Conservation (phyloP, 2,888 invertebrate genomes). For the Monopis laevigella region DNA sequence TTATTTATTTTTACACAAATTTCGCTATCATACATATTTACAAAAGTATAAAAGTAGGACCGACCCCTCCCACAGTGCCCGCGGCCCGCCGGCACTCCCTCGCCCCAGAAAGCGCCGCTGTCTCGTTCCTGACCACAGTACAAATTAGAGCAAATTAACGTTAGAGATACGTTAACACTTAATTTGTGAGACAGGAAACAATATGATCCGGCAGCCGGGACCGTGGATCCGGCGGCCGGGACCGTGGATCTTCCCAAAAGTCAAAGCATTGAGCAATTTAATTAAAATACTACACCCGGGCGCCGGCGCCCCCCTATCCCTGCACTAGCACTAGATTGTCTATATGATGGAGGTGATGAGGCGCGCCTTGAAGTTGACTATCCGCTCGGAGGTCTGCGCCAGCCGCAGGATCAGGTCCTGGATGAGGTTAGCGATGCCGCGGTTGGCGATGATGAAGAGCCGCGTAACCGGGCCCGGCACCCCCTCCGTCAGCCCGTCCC, state of each 20-base stretch:
- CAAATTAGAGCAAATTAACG: too few species aligned
- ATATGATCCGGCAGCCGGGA: too few species aligned
- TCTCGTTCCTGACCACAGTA: too few species aligned
- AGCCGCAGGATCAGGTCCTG: constrained; percentile 84
- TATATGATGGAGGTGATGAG: constrained; percentile 90
- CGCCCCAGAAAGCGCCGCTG: too few species aligned
- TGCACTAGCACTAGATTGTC: neutral
- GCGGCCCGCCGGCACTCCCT: neutral
- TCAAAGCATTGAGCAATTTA: too few species aligned
- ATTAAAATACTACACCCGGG: too few species aligned
- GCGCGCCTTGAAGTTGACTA: constrained; percentile 94
- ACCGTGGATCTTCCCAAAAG: too few species aligned
- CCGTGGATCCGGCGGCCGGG: too few species aligned
- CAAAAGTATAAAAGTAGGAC: constrained; percentile 59
- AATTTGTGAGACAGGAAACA: too few species aligned
- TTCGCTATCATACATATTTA: constrained; percentile 68
- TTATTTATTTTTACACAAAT: constrained; percentile 40
- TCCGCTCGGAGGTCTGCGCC: constrained; percentile 89
- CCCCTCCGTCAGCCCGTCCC: constrained; percentile 79
- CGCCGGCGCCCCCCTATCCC: neutral
- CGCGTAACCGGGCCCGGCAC: constrained; percentile 89
- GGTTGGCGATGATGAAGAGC: constrained; percentile 86
- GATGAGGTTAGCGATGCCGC: constrained; percentile 86
- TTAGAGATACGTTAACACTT: too few species aligned
- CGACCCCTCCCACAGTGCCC: constrained; percentile 36